A percentile compares a stretch with the other conserved stretches of the same genome.
Evolutionary conservation across 2,888 invertebrate genomes (phyloP).

Genomic region (Schrankia costaestrigalis): DNA sequence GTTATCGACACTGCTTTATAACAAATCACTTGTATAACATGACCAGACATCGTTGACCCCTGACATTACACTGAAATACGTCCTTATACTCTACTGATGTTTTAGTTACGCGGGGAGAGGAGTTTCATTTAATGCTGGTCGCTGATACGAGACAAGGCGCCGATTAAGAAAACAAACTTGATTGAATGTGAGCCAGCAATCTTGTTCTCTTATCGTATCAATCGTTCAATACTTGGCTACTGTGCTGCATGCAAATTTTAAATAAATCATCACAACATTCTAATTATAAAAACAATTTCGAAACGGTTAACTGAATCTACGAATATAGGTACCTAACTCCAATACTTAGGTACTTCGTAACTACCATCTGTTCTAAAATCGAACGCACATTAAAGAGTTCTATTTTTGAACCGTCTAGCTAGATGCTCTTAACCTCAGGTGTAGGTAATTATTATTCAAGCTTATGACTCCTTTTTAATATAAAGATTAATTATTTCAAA

Average conservation of each 20-base stretch:
- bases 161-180: conserved; percentile 67
- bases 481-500: too few species aligned
- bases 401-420: too few species aligned
- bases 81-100: conserved; percentile 13
- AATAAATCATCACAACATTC: conserved; percentile 9
- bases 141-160: conserved; percentile 49
- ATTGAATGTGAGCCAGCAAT: conserved; percentile 48
- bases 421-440: too few species aligned
- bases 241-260: conserved; percentile 17
- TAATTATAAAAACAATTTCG: conserved; percentile 1
- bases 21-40: conserved; percentile 54
- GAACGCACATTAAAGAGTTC: too few species aligned
- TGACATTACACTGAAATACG: conserved; percentile 33
- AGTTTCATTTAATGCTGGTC: conserved; percentile 32
- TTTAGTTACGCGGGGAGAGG: conserved; percentile 19
- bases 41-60: conserved; percentile 45
- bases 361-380: too few species aligned
- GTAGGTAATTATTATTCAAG: too few species aligned
- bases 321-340: too few species aligned
- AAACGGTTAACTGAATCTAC: too few species aligned
- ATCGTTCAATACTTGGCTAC: conserved; percentile 44
- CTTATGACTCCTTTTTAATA: too few species aligned
- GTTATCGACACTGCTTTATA: conserved; percentile 58
- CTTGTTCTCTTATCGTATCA: conserved; percentile 52
- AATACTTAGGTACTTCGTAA: too few species aligned